Conservation (phyloP, 2,113 vertebrate species). For the Microcebus murinus region DNA sequence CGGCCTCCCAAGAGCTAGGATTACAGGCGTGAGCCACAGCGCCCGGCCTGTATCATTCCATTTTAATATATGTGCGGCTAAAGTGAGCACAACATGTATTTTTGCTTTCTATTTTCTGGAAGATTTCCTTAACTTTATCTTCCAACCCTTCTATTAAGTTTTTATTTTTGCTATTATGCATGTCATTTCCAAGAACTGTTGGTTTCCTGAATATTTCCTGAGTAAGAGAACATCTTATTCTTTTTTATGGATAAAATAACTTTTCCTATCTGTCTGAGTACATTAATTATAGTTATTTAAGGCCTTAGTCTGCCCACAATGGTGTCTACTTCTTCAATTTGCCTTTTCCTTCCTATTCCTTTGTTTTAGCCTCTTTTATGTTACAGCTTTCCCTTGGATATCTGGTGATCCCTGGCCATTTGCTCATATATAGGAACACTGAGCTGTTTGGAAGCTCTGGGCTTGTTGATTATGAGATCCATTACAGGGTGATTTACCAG, state of each 20-base stretch:
- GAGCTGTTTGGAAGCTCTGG: neutral
- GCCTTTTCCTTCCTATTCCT: neutral
- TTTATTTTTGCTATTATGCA: slow-evolving; percentile 12
- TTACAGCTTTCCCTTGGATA: neutral
- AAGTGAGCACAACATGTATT: neutral
- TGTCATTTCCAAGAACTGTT: neutral
- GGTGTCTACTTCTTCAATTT: neutral
- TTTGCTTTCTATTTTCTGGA: neutral
- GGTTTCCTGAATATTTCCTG: neutral
- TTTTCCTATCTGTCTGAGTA: neutral
- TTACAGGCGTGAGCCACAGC: no score
- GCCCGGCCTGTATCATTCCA: no score
- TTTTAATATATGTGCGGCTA: neutral
- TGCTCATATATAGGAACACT: neutral
- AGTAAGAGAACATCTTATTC: neutral
- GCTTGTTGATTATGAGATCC: neutral
- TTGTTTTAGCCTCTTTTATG: neutral
- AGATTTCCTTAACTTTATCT: neutral
- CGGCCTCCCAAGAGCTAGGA: no score
- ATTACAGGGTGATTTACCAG: neutral
- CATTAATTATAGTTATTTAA: neutral
- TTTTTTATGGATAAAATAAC: neutral
- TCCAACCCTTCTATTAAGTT: neutral
- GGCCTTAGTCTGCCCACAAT: neutral
- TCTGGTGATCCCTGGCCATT: neutral